Conservation (phyloP, 2,797 vertebrate species). For the Luscinia luscinia region DNA sequence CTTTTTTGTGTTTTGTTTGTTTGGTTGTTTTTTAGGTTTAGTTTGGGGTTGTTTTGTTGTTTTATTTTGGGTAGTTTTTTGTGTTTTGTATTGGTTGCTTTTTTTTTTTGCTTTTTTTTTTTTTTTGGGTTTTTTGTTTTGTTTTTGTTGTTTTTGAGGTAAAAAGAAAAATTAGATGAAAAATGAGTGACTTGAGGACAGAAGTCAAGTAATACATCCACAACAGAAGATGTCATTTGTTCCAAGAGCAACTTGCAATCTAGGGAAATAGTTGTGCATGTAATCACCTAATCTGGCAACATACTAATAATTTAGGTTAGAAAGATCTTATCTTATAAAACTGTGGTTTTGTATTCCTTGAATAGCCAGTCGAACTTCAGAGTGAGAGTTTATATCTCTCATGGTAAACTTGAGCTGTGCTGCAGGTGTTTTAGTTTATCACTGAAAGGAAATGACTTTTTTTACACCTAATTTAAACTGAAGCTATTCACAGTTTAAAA, state of each 20-base stretch:
- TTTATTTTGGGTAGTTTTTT: neutral
- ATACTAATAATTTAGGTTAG: neutral
- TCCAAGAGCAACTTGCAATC: neutral
- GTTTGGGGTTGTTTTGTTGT: neutral
- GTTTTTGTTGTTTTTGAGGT: neutral
- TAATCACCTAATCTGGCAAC: conserved; percentile 6
- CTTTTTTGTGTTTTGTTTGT: accelerated
- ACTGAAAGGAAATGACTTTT: conserved; percentile 98
- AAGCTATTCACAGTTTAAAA: conserved; percentile 98
- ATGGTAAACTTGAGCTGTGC: conserved; percentile 83
- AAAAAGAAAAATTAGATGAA: neutral
- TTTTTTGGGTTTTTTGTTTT: neutral
- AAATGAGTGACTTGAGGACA: neutral
- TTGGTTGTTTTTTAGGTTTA: neutral
- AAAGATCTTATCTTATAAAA: conserved; percentile 55
- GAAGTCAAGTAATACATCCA: neutral
- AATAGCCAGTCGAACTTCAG: conserved; percentile 48
- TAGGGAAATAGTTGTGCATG: neutral
- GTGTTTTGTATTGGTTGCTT: neutral
- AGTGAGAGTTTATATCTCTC: conserved; percentile 72
- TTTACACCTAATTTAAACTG: conserved; percentile 99
- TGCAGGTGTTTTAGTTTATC: conserved; percentile 98
- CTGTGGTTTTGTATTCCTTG: conserved; percentile 43
- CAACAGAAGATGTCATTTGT: neutral
- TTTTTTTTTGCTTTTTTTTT: no score